These are phyloP conservation scores for Acropternis orthonyx DNA, from an alignment of 2,797 vertebrate species.

Conservation along the genomic window DNA sequence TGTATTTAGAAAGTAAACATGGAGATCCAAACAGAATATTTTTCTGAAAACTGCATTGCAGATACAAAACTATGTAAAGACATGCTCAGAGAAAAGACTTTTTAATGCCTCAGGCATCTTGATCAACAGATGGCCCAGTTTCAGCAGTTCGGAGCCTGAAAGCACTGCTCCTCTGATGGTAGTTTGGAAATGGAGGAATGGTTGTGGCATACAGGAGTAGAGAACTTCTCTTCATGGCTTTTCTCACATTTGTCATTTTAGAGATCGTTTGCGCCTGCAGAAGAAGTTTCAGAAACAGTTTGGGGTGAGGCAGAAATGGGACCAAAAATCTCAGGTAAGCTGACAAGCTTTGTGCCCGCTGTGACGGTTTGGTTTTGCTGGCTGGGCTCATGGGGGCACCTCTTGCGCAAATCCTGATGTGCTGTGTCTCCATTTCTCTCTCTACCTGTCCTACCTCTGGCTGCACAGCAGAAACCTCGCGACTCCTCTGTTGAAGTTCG, in stretches of 20 bases:
- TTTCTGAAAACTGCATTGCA: background rate
- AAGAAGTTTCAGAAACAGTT: slow-evolving; percentile 99
- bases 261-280: slow-evolving; percentile 94
- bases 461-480: slow-evolving; percentile 87
- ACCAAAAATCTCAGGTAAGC: slow-evolving; percentile 95
- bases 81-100: background rate
- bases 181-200: background rate
- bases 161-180: background rate
- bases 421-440: background rate
- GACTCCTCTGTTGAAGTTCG: slow-evolving; percentile 97
- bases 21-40: fast-evolving
- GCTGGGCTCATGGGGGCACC: fast-evolving
- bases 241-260: slow-evolving; percentile 51
- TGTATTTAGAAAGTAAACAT: background rate
- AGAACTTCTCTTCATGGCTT: background rate
- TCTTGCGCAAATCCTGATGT: background rate
- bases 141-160: background rate
- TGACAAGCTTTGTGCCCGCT: background rate
- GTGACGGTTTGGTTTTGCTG: background rate
- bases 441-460: background rate
- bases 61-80: background rate
- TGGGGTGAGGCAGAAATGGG: slow-evolving; percentile 97
- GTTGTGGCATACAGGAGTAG: background rate
- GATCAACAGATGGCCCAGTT: background rate
- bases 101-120: background rate